Conservation (phyloP, 64 coral and sea anemone genomes). For the Montipora sp. region DNA sequence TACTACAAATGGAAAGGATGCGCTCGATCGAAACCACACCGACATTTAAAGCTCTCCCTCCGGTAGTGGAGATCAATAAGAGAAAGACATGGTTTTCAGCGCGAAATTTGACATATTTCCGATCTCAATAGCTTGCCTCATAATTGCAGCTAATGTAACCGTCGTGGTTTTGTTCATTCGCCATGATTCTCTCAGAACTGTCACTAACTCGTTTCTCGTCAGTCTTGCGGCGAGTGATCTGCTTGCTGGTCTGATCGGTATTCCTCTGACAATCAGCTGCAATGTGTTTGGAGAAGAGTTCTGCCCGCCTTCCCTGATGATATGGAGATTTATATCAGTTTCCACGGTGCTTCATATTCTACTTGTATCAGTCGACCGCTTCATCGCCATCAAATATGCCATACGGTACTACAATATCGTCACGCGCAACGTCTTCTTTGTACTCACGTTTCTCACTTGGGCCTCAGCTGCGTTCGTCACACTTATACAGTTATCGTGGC, state of each 20-base stretch:
- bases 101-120: conserved; percentile 70
- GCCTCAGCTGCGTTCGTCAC: conserved; percentile 9
- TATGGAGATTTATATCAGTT: conserved; percentile 68
- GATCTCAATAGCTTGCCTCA: conserved; percentile 55
- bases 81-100: conserved; percentile 49
- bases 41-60: background rate
- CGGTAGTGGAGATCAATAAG: conserved; percentile 6
- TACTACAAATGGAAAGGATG: background rate
- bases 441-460: conserved; percentile 39
- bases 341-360: conserved; percentile 78
- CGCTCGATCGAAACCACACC: background rate
- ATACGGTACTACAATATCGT: conserved; percentile 68
- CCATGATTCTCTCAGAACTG: conserved; percentile 48
- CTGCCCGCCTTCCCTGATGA: conserved; percentile 18
- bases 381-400: conserved; percentile 67
- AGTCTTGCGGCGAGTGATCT: conserved; percentile 68
- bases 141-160: conserved; percentile 56
- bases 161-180: conserved; percentile 52
- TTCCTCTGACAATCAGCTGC: conserved; percentile 49
- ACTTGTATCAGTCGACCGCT: conserved; percentile 69
- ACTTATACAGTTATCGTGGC: conserved; percentile 65
- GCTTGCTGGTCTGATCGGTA: conserved; percentile 58
- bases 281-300: background rate
- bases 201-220: conserved; percentile 73
- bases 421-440: conserved; percentile 1